Conservation (phyloP, 2,797 vertebrate genomes). For the Enteromius afrohamiltoni region DNA sequence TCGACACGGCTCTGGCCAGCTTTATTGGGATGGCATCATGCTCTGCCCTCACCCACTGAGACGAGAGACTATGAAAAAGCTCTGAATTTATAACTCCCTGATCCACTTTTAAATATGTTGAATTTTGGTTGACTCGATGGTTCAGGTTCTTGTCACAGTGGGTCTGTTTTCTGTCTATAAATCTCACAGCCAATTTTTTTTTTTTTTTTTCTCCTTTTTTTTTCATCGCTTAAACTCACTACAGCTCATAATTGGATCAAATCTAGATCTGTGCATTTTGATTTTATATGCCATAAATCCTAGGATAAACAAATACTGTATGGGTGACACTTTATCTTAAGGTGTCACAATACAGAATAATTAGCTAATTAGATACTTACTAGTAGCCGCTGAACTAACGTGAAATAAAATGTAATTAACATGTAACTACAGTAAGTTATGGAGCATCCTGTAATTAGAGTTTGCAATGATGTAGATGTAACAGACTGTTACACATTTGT, state of each 20-base stretch:
- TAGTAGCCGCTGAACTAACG: too few species aligned
- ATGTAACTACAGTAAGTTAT: too few species aligned
- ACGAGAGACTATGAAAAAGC: slow-evolving; percentile 74
- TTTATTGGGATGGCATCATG: slow-evolving; percentile 65
- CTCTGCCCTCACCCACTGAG: slow-evolving; percentile 62
- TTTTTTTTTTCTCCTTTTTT: slow-evolving; percentile 50
- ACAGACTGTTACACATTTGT: too few species aligned
- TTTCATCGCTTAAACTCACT: slow-evolving; percentile 42
- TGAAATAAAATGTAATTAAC: too few species aligned
- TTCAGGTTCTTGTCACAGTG: slow-evolving; percentile 75
- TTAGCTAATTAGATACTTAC: too few species aligned
- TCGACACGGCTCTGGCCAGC: slow-evolving; percentile 63
- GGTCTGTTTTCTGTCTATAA: slow-evolving; percentile 82
- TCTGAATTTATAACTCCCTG: slow-evolving; percentile 77
- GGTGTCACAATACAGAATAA: too few species aligned
- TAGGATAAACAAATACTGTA: not conserved
- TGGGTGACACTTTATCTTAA: too few species aligned
- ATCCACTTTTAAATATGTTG: slow-evolving; percentile 71
- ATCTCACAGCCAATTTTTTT: slow-evolving; percentile 78
- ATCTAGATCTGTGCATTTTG: slow-evolving; percentile 52
- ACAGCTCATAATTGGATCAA: slow-evolving; percentile 73
- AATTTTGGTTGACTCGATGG: slow-evolving; percentile 69
- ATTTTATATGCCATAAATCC: slow-evolving; percentile 36
- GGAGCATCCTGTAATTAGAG: too few species aligned
- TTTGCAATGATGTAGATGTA: too few species aligned